These are phyloP conservation scores for Geodia barretti DNA, from an alignment of 37 sponge, comb jelly and placozoan species.

Conservation along the genomic window DNA sequence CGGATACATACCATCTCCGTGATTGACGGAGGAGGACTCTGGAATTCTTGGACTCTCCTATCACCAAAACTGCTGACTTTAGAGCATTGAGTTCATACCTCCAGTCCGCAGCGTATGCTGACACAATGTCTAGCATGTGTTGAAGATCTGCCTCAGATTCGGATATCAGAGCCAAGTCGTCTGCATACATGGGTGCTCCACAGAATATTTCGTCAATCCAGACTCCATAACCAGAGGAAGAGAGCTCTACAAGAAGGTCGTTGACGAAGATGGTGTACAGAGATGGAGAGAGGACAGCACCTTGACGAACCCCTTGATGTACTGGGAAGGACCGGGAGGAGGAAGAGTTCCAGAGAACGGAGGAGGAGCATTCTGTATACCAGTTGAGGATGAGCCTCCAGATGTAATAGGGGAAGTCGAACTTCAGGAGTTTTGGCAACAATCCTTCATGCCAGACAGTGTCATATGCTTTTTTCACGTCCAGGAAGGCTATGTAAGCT, in stretches of 20 bases:
- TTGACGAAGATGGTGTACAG: neutral
- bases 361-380: neutral
- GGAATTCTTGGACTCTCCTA: too few relatives aligned
- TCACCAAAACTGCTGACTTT: neutral
- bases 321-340: neutral
- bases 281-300: conserved; percentile 1
- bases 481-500: conserved; percentile 5
- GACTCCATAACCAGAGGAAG: neutral
- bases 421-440: neutral
- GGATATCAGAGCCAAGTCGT: conserved; percentile 2
- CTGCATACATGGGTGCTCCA: conserved; percentile 10
- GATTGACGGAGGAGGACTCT: too few relatives aligned
- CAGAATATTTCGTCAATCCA: neutral
- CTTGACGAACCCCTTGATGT: conserved; percentile 3
- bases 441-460: conserved; percentile 3
- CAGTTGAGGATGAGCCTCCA: neutral
- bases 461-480: neutral
- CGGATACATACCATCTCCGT: too few relatives aligned
- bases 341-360: neutral
- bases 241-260: neutral
- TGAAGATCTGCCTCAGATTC: too few relatives aligned
- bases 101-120: neutral
- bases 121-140: neutral
- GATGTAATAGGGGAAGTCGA: neutral
- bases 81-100: neutral